Base-by-base conservation (phyloP, 2,888 invertebrate species). In the Drosophila antonietae region DNA sequence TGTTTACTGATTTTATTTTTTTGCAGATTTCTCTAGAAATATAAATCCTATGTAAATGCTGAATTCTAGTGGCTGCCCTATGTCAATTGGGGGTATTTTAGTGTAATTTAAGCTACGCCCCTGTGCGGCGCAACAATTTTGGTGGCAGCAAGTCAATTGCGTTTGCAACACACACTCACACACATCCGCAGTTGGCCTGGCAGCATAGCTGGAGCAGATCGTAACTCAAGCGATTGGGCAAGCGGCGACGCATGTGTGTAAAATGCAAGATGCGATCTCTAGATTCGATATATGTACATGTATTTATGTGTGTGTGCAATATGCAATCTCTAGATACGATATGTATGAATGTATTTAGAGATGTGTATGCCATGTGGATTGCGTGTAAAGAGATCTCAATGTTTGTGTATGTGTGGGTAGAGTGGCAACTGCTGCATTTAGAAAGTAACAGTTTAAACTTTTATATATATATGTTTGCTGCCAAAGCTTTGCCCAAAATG, bases 251-350 rank as follows among this genome's bases (percentile, higher is more conserved):
- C 80, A 75, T 73, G 72, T 74, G 73, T 73, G 68, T 68, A 56
- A 72, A 81, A 73, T 86, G 83, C 83, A 82, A 79, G 87, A 84
- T 84, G 76, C 68, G 72, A 86, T 74, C 81, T 70, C 61, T 53
- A 80, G 63, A 77, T 75, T 49, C 73, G 73, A 56, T 53, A 41
- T 14, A 56, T 53, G 37, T 14, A 8, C 3, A 8, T 51, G 65
- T 53, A 31, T 60, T 47, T 67, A 5, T 47, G 43, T 59, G 46
- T 57, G 37, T 81, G 52, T 46, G 81, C 81, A 85, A 79, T 46
- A 46, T 46, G 81, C 83, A 79, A 79, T 74, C 78, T 70, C 63
- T 51, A 73, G 57, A 78, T 75, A 46, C 76, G 72, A 72, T 55
- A 44, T 68, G 53, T 74, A 44, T 73, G 44, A 15, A 46, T 28